Evolutionary conservation across 2,888 invertebrate genomes (phyloP).

Genomic region (Orthonevra nobilis): DNA sequence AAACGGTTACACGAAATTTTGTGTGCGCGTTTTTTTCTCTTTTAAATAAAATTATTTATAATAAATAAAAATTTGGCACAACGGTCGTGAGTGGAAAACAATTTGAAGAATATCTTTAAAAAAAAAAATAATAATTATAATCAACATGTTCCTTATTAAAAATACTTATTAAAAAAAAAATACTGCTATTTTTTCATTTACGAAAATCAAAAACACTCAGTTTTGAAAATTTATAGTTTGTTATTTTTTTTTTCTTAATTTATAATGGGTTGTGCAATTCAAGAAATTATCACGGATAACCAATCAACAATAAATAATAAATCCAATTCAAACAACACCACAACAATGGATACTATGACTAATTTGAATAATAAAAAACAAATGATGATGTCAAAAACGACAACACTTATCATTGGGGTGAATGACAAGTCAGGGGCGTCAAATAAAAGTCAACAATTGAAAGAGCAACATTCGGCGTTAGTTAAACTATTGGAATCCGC

Average conservation of each 20-base stretch:
- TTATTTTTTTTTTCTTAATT: slow-evolving; percentile 22
- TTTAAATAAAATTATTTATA: slow-evolving; percentile 25
- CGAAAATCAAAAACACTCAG: no score
- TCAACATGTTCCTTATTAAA: slow-evolving; percentile 78
- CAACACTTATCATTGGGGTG: slow-evolving; percentile 68
- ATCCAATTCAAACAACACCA: slow-evolving; percentile 71
- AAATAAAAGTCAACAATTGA: slow-evolving; percentile 80
- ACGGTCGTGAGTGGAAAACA: slow-evolving; percentile 67
- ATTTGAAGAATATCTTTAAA: slow-evolving; percentile 45
- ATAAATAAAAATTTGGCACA: slow-evolving; percentile 47
- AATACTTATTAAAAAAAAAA: slow-evolving; percentile 73
- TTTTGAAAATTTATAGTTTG: slow-evolving; percentile 4
- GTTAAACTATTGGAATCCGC: slow-evolving; percentile 84
- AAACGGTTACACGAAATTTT: slow-evolving; percentile 76
- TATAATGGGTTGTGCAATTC: slow-evolving; percentile 80
- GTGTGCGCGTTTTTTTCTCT: slow-evolving; percentile 71
- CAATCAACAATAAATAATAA: slow-evolving; percentile 68
- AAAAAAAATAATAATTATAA: no score
- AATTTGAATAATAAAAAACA: slow-evolving; percentile 36
- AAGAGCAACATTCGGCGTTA: slow-evolving; percentile 84
- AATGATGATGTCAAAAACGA: slow-evolving; percentile 66
- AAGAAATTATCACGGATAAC: slow-evolving; percentile 73
- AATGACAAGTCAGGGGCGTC: slow-evolving; percentile 67
- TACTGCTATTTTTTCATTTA: slow-evolving; percentile 57
- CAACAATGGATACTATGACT: slow-evolving; percentile 69